phyloP scores from a whole-genome alignment of 1,140 invertebrate genomes.

The Bombus balteatus region DNA sequence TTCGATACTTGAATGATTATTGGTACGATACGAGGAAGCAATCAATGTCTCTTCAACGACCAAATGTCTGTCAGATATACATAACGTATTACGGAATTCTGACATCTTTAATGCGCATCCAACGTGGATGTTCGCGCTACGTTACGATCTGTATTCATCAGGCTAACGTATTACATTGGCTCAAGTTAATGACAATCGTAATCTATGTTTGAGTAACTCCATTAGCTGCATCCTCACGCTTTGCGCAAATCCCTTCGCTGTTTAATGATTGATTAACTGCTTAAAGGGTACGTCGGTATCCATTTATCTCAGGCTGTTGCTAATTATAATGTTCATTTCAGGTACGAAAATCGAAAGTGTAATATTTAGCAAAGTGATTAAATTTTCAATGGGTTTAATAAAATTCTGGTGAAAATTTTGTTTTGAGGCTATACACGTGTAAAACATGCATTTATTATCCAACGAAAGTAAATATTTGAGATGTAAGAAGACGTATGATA shows the following conservation, averaged over 20 bases:
- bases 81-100: background rate
- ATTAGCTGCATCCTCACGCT: conserved; percentile 10
- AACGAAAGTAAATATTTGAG: too few species aligned
- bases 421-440: too few species aligned
- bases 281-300: background rate
- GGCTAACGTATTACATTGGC: background rate
- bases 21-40: background rate
- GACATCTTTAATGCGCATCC: conserved; percentile 16
- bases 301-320: background rate
- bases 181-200: conserved; percentile 19
- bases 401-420: too few species aligned
- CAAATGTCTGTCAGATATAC: background rate
- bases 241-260: background rate
- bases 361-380: background rate
- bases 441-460: too few species aligned
- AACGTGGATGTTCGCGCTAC: background rate
- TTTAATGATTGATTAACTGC: conserved; percentile 18
- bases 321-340: background rate
- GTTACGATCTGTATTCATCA: conserved; percentile 17
- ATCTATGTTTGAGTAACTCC: conserved; percentile 22
- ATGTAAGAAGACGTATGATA: too few species aligned
- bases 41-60: background rate
- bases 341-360: background rate
- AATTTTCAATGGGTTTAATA: background rate
- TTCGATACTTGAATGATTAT: background rate